Evolutionary conservation across 2,888 invertebrate species (phyloP), one percentile per base, ranked within the genome.

Genomic region (Lomographa bimaculata): DNA sequence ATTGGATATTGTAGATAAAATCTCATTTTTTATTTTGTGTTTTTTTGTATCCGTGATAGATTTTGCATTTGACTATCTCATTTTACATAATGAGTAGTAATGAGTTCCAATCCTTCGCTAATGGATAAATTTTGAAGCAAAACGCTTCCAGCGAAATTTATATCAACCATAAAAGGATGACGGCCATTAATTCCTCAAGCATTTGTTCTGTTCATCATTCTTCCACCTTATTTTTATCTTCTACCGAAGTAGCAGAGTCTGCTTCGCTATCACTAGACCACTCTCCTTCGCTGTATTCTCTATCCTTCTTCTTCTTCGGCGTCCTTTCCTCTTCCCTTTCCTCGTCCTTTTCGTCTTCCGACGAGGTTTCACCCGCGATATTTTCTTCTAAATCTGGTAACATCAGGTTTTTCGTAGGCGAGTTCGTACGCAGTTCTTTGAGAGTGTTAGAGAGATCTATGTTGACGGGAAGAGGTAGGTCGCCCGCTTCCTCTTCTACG

Each of bases 261-360:
- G 54, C 73, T 19, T 76, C 78, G 25, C 76, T 84, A 33, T 87
- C 85, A 44, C 82, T 85, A 1, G 86, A 86, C 87, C 87, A 87
- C 69, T 89, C 89, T 5, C 89, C 89, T 42, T 89, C 89, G 25
- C 87, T 87, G 41, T 87, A 86, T 47, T 82, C 32, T 59, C 73
- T 46, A 57, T 72, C 52, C 67, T 78, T 53, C 61, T 72, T 52
- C 60, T 23, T 46, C 27, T 48, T 46, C 18, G 28, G 41, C 29
- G 26, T 21, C 25, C 33, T 48, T 16, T 44, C 40, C 30, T 49
- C 59, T 23, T 45, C 57, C 26, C 34, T 49, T 14, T 45, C 41
- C 32, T 48, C 59, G 20, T 44, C 57, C 9, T 55, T 54, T 5
- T 71, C 75, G 1, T 73, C 76, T 0, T 64, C 66, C 0, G 71